phyloP scores from a whole-genome alignment of 2,797 vertebrate genomes.

The Aldrovandia affinis region DNA sequence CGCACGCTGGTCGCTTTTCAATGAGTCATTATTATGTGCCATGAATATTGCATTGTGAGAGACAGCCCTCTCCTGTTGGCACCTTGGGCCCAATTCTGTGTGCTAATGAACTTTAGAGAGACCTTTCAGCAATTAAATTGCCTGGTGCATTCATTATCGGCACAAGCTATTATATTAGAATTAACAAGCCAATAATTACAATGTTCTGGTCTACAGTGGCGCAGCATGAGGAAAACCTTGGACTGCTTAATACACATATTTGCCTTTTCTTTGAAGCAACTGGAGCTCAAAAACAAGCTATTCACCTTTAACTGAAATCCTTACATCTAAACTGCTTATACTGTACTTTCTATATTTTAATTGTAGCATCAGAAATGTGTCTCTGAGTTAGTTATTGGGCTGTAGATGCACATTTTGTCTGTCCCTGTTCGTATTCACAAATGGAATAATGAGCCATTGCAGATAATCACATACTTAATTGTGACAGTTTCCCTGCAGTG shows the following conservation, averaged over 20 bases:
- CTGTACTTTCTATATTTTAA: neutral
- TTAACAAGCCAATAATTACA: neutral
- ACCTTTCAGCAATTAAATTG: neutral
- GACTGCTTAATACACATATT: neutral
- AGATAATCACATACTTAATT: too few relatives aligned
- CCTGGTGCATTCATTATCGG: neutral
- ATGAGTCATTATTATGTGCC: neutral
- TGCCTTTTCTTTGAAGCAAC: neutral
- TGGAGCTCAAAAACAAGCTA: constrained; percentile 1
- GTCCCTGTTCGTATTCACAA: too few relatives aligned
- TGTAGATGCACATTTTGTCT: too few relatives aligned
- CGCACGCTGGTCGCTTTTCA: neutral
- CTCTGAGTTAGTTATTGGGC: neutral
- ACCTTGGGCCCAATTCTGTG: neutral
- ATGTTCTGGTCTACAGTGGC: neutral
- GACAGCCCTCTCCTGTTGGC: neutral
- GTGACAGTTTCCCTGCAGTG: too few relatives aligned
- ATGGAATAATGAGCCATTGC: too few relatives aligned
- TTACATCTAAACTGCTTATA: neutral
- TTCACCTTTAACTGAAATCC: neutral
- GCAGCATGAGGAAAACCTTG: neutral
- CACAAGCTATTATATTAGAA: neutral
- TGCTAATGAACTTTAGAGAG: neutral
- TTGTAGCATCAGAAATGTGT: neutral
- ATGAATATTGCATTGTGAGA: neutral